Percentiles rank a stretch among this genome's conserved stretches.
Evolutionary conservation across 2,888 invertebrate species (phyloP).

Genomic region (Eledone cirrhosa): DNA sequence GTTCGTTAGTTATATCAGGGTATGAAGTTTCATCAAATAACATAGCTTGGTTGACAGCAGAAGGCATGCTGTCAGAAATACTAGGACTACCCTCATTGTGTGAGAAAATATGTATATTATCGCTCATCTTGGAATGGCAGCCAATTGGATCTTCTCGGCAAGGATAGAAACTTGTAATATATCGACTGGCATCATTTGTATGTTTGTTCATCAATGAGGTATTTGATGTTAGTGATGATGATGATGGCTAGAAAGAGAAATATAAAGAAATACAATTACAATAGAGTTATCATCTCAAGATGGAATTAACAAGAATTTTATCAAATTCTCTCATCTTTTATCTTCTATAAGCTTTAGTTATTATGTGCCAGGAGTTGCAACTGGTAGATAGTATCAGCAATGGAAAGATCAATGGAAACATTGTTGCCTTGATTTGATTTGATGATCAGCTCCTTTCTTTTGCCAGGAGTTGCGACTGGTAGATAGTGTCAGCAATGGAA

Average conservation of each 20-base stretch:
- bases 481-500: no score
- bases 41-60: background rate
- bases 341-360: no score
- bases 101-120: background rate
- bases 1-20: background rate
- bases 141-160: conserved; percentile 13
- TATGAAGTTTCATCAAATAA: background rate
- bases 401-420: no score
- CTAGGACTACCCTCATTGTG: background rate
- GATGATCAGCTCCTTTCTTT: no score
- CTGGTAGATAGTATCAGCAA: no score
- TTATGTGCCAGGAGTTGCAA: no score
- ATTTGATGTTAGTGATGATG: conserved; percentile 2
- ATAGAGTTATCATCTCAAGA: no score
- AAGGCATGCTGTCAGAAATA: background rate
- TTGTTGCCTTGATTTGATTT: no score
- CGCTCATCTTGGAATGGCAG: background rate
- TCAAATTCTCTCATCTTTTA: no score
- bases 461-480: no score
- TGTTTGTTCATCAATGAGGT: conserved; percentile 1
- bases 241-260: background rate
- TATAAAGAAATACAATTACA: no score
- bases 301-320: no score
- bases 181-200: background rate
- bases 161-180: background rate